Percentiles rank a stretch among this genome's conserved stretches.
phyloP scores from a whole-genome alignment of 2,797 vertebrate species.

The Philypnodon macrostomus region DNA sequence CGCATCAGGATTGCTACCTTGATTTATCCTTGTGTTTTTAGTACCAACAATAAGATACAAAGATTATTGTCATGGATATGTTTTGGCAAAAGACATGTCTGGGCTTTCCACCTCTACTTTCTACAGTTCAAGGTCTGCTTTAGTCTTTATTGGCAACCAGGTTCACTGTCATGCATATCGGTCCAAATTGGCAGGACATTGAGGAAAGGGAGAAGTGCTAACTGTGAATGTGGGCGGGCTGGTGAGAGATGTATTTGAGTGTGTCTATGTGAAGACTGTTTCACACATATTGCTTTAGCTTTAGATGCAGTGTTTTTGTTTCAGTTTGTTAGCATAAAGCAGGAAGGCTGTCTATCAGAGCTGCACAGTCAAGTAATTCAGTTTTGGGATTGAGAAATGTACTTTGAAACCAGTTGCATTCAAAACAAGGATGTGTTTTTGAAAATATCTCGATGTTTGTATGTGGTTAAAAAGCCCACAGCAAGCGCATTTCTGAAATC shows the following conservation, averaged over 20 bases:
- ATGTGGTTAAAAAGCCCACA: slow-evolving; percentile 17
- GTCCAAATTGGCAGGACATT: slow-evolving; percentile 58
- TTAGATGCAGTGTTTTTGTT: slow-evolving; percentile 19
- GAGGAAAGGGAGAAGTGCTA: slow-evolving; percentile 54
- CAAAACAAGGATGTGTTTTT: slow-evolving; percentile 41
- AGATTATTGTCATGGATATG: slow-evolving; percentile 5
- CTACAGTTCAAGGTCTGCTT: slow-evolving; percentile 45
- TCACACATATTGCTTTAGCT: slow-evolving; percentile 41
- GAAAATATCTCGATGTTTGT: slow-evolving; percentile 23
- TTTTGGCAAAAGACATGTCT: slow-evolving; percentile 10
- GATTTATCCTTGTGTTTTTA: not conserved
- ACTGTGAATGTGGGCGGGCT: slow-evolving; percentile 41
- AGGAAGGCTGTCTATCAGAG: slow-evolving; percentile 26
- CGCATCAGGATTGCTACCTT: not conserved
- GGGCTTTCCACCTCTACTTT: not conserved
- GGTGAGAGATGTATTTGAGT: slow-evolving; percentile 24
- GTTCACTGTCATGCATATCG: slow-evolving; percentile 34
- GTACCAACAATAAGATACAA: not conserved
- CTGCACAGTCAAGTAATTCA: slow-evolving; percentile 29
- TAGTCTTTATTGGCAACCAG: slow-evolving; percentile 46
- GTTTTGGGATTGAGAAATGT: slow-evolving; percentile 15
- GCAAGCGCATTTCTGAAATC: slow-evolving; percentile 29
- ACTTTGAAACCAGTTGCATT: slow-evolving; percentile 37
- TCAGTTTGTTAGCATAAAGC: slow-evolving; percentile 21
- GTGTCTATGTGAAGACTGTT: slow-evolving; percentile 28